Percentiles rank a stretch among this genome's conserved stretches.
These are phyloP conservation scores for Pemphigus obesinymphae DNA, from an alignment of 1,140 invertebrate species.

Conservation along the genomic window DNA sequence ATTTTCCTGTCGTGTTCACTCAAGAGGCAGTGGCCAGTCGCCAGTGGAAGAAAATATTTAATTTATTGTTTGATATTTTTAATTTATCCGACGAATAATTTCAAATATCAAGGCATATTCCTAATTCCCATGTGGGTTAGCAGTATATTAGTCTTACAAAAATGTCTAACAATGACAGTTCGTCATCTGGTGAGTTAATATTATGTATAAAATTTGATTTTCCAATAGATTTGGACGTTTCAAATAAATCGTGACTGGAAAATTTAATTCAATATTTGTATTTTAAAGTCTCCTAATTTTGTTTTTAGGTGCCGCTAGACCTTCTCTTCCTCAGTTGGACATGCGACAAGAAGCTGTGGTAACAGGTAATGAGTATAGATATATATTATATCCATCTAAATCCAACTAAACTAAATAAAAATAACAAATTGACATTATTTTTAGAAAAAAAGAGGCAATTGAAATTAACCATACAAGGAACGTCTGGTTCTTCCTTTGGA, in stretches of 20 bases:
- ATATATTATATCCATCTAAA: neutral
- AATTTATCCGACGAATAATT: neutral
- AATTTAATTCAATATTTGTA: neutral
- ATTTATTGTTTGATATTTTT: neutral
- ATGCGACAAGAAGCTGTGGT: conserved; percentile 4
- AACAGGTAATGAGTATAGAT: neutral
- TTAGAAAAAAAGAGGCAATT: conserved; percentile 26
- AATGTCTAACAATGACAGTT: conserved; percentile 39
- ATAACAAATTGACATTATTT: neutral
- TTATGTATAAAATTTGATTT: neutral
- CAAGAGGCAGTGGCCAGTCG: neutral
- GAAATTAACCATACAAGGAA: conserved; percentile 13
- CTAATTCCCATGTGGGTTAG: conserved; percentile 14
- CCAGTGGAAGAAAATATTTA: neutral
- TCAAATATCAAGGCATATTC: neutral
- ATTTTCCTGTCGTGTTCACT: neutral
- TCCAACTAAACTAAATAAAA: neutral
- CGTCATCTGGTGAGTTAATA: conserved; percentile 8
- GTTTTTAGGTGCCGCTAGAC: neutral
- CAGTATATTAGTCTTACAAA: neutral
- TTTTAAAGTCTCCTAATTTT: neutral
- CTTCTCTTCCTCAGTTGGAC: conserved; percentile 11
- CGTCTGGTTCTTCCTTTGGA: conserved; percentile 19
- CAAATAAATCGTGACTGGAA: neutral
- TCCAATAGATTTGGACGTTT: neutral